These are phyloP conservation scores for Pogonomyrmex californicus DNA, from an alignment of 1,140 invertebrate genomes.

Conservation along the genomic window DNA sequence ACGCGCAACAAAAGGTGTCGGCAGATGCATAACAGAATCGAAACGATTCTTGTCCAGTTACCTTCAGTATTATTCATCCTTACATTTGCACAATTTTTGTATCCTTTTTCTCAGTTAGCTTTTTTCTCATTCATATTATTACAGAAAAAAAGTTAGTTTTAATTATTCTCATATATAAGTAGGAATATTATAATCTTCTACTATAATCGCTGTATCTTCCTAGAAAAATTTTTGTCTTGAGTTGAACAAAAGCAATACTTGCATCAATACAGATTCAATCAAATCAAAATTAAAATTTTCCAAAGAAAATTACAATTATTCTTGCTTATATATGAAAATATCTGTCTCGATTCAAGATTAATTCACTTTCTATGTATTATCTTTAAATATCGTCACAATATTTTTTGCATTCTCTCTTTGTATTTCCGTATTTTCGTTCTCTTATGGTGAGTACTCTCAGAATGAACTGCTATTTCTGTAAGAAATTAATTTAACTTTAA, in stretches of 20 bases:
- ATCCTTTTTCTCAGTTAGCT: background rate
- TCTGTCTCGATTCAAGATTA: too few relatives aligned
- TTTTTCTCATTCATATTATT: background rate
- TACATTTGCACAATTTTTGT: background rate
- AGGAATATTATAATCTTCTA: too few relatives aligned
- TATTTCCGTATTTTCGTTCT: background rate
- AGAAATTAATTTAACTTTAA: background rate
- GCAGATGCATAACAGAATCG: background rate
- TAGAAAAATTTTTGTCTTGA: too few relatives aligned
- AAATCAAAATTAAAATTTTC: too few relatives aligned
- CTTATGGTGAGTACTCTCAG: background rate
- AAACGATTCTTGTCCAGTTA: background rate
- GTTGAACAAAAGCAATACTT: too few relatives aligned
- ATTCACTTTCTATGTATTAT: background rate
- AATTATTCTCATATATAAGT: too few relatives aligned
- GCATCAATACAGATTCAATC: too few relatives aligned
- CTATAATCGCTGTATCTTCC: too few relatives aligned
- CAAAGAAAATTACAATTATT: too few relatives aligned
- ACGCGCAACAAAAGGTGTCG: constrained; percentile 21
- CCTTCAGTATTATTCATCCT: background rate
- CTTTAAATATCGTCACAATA: background rate
- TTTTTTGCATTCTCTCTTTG: background rate
- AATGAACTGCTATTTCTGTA: background rate
- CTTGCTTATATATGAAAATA: too few relatives aligned
- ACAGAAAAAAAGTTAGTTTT: too few relatives aligned